A percentile compares a stretch with the other conserved stretches of the same genome.
Evolutionary conservation across 2,113 vertebrate genomes (phyloP).

Genomic region (Dromiciops gliroides): DNA sequence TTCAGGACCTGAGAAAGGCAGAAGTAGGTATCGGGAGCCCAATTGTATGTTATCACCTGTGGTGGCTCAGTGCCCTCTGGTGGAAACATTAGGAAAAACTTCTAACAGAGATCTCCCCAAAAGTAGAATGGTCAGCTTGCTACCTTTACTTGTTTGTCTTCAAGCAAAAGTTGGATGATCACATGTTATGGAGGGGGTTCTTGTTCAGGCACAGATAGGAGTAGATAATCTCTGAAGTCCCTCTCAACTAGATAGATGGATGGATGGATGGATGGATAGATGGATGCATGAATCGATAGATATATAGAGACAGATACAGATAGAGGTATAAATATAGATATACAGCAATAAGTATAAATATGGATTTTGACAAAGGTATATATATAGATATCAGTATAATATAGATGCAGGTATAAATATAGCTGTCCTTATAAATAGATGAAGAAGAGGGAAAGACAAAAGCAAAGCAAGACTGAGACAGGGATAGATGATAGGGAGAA

Average conservation of each 20-base stretch:
- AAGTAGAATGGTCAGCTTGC: not conserved
- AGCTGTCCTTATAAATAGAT: not conserved
- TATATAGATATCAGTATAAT: no score
- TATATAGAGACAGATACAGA: not conserved
- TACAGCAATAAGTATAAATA: not conserved
- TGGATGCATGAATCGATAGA: not conserved
- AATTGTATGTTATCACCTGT: not conserved
- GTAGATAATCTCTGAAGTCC: not conserved
- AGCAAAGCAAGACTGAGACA: not conserved
- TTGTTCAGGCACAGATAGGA: no score
- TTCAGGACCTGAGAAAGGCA: not conserved
- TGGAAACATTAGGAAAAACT: not conserved
- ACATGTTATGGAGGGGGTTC: no score
- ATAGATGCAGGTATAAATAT: not conserved
- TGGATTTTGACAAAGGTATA: not conserved
- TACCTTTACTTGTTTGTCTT: not conserved
- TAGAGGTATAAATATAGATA: no score
- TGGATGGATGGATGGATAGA: not conserved
- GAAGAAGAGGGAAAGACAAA: not conserved
- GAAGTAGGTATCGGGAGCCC: not conserved
- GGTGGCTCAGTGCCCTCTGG: not conserved
- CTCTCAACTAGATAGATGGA: not conserved
- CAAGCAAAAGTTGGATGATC: no score
- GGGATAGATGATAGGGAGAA: not conserved
- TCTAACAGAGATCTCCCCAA: not conserved